Conservation (phyloP, 2,888 invertebrate genomes). For the Limenitis camilla region DNA sequence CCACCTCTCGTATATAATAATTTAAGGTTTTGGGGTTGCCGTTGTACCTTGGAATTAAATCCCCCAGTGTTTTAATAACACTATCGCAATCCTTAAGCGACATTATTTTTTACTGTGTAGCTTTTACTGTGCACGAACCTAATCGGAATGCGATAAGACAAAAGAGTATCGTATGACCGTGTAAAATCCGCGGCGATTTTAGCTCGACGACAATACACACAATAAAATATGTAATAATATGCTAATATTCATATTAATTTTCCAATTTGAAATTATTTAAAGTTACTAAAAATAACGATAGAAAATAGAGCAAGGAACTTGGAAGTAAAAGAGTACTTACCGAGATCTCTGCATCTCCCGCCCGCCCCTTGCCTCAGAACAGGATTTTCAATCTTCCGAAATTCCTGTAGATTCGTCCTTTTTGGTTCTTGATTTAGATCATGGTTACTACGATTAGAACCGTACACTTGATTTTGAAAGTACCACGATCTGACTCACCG, state of each 20-base stretch:
- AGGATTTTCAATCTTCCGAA: slow-evolving; percentile 9
- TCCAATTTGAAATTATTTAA: too few relatives aligned
- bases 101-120: neutral
- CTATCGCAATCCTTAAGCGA: neutral
- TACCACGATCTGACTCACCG: neutral
- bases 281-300: neutral
- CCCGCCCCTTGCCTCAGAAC: slow-evolving; percentile 4
- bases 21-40: neutral
- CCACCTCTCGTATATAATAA: neutral
- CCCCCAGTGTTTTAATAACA: neutral
- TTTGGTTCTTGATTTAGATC: slow-evolving; percentile 8
- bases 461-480: neutral
- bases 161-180: too few relatives aligned
- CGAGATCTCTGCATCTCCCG: neutral
- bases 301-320: neutral
- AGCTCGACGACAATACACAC: too few relatives aligned
- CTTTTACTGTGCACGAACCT: too few relatives aligned
- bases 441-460: slow-evolving; percentile 5
- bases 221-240: too few relatives aligned
- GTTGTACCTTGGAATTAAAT: too few relatives aligned
- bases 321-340: neutral
- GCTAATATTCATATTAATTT: too few relatives aligned
- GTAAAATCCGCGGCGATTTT: too few relatives aligned
- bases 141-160: too few relatives aligned
- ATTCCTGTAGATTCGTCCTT: slow-evolving; percentile 8